Evolutionary conservation across 1,140 invertebrate genomes (phyloP).

Genomic region (Sarcophaga bullata): DNA sequence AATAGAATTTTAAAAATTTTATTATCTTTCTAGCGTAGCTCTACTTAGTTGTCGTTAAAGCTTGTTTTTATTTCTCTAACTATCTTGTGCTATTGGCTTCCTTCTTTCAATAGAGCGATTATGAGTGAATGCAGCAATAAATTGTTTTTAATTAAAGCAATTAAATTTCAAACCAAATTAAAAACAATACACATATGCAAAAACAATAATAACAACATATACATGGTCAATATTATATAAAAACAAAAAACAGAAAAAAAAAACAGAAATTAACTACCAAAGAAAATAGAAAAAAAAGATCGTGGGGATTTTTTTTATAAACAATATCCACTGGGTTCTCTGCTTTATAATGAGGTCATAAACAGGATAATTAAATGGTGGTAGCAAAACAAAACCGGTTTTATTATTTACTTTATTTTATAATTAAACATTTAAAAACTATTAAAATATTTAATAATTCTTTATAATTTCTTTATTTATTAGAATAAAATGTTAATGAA

Average conservation of each 20-base stretch:
- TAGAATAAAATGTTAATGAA: neutral
- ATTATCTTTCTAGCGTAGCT: no score
- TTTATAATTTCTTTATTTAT: neutral
- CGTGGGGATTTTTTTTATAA: neutral
- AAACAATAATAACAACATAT: neutral
- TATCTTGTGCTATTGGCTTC: no score
- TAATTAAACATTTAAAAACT: neutral
- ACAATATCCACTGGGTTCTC: no score
- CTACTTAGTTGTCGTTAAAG: no score
- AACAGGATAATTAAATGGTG: neutral
- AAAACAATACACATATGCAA: neutral
- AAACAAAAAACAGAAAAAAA: no score
- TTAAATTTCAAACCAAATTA: neutral
- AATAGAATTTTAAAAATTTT: no score
- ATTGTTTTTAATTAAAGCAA: slow-evolving; percentile 25
- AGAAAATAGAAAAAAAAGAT: neutral
- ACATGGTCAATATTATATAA: neutral
- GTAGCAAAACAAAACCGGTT: neutral
- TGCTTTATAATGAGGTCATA: no score
- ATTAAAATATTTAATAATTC: neutral
- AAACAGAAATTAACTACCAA: neutral
- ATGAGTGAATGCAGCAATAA: neutral
- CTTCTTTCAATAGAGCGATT: no score
- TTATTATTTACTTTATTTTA: neutral
- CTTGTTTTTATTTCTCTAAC: no score